Percentiles rank a stretch among this genome's conserved stretches.
These are phyloP conservation scores for Mohoua ochrocephala DNA, from an alignment of 2,113 vertebrate genomes.

Conservation along the genomic window DNA sequence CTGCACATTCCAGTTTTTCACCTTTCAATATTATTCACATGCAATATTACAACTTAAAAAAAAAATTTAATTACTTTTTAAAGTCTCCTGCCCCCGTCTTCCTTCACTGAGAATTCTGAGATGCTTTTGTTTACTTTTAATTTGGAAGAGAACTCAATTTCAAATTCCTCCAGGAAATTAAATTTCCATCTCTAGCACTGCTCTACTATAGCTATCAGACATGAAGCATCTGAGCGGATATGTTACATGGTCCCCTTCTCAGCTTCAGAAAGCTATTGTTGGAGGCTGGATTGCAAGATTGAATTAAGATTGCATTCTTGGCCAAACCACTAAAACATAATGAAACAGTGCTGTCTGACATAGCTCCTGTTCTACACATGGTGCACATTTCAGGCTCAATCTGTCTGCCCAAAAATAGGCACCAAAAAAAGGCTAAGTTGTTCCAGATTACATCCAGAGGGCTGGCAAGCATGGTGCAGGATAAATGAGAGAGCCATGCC, in stretches of 20 bases:
- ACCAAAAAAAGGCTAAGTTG: background rate
- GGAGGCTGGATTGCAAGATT: background rate
- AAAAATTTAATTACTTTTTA: background rate
- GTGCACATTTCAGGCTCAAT: background rate
- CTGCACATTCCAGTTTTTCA: background rate
- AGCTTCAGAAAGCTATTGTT: background rate
- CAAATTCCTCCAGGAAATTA: background rate
- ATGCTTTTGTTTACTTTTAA: background rate
- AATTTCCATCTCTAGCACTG: background rate
- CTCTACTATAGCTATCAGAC: background rate
- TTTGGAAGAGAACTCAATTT: background rate
- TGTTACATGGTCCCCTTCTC: background rate
- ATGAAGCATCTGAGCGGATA: background rate
- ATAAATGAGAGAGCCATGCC: background rate
- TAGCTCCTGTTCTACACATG: background rate
- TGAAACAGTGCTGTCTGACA: slow-evolving; percentile 10
- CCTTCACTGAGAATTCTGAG: background rate
- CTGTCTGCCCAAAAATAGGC: slow-evolving; percentile 9
- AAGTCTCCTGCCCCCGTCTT: background rate
- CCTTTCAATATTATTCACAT: background rate
- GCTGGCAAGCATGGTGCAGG: background rate
- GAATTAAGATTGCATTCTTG: slow-evolving; percentile 9
- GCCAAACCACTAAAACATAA: background rate
- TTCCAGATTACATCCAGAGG: background rate
- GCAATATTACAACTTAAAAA: background rate